Conservation (phyloP, 64 coral and sea anemone genomes). For the Montipora foliosa region DNA sequence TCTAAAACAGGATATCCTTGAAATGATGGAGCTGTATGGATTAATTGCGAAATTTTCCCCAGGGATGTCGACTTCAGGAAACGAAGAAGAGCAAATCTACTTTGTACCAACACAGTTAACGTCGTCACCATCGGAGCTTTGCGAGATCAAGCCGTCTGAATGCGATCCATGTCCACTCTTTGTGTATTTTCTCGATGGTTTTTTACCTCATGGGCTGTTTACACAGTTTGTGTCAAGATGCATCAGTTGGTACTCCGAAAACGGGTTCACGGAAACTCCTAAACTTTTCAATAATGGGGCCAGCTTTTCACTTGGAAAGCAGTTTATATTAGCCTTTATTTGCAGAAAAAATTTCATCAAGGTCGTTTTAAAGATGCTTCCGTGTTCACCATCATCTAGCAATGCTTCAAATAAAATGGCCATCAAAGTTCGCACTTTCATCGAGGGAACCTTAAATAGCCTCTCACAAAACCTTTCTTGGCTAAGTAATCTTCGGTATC, state of each 20-base stretch:
- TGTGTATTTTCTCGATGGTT: neutral
- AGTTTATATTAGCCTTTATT: neutral
- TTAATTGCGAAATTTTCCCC: slow-evolving; percentile 61
- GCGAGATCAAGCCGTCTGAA: neutral
- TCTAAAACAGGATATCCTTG: slow-evolving; percentile 56
- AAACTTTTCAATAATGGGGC: neutral
- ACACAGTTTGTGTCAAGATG: neutral
- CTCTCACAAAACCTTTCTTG: slow-evolving; percentile 44
- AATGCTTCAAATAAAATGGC: slow-evolving; percentile 11
- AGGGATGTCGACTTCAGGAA: neutral
- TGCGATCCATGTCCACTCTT: neutral
- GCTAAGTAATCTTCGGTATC: slow-evolving; percentile 47
- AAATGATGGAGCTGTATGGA: slow-evolving; percentile 81
- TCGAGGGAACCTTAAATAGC: slow-evolving; percentile 42
- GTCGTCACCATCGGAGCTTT: neutral
- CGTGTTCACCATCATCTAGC: neutral
- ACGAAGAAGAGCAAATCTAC: neutral
- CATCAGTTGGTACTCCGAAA: neutral
- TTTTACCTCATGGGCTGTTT: slow-evolving; percentile 14
- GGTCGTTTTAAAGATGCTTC: neutral
- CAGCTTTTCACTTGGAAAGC: neutral
- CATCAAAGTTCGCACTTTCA: slow-evolving; percentile 29
- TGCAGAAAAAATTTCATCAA: slow-evolving; percentile 23
- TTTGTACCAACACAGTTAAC: slow-evolving; percentile 16
- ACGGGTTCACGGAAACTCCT: neutral